These are phyloP conservation scores for Eidolon helvum DNA, from an alignment of 2,113 vertebrate species.

Conservation along the genomic window DNA sequence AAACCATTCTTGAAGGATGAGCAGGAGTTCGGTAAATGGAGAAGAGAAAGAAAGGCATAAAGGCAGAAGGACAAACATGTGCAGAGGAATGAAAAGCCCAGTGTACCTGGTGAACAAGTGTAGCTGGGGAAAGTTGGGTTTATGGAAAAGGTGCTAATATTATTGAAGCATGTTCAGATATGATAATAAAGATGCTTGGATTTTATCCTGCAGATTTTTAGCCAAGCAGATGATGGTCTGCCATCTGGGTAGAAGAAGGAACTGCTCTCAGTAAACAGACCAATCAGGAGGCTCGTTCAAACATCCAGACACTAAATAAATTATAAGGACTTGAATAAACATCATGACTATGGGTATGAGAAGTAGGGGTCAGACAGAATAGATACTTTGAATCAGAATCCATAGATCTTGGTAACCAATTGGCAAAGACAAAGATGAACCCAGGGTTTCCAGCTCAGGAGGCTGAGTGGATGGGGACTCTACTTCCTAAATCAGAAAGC, in stretches of 20 bases:
- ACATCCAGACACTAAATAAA: conserved; percentile 11
- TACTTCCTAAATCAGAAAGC: conserved; percentile 9
- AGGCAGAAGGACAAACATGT: not conserved
- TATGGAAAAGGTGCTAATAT: not conserved
- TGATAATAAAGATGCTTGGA: not conserved
- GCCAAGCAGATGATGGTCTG: not conserved
- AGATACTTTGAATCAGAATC: not conserved
- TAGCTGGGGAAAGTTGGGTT: not conserved
- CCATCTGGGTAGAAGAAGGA: not conserved
- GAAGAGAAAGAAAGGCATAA: not conserved
- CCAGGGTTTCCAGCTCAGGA: not conserved
- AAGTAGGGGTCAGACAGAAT: not conserved
- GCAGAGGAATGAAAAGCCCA: not conserved
- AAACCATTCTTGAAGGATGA: not conserved
- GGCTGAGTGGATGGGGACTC: not conserved
- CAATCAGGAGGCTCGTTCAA: not conserved
- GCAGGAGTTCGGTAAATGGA: not conserved
- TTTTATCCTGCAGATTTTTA: not conserved
- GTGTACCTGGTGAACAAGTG: not conserved
- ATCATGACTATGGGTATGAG: not conserved
- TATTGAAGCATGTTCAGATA: not conserved
- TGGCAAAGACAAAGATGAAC: not conserved
- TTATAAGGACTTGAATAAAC: not conserved
- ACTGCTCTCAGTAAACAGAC: not conserved
- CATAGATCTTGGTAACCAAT: not conserved